Evolutionary conservation across 2,888 invertebrate genomes (phyloP), one percentile per base, ranked within the genome.

Genomic region (Adelognathus sp.): DNA sequence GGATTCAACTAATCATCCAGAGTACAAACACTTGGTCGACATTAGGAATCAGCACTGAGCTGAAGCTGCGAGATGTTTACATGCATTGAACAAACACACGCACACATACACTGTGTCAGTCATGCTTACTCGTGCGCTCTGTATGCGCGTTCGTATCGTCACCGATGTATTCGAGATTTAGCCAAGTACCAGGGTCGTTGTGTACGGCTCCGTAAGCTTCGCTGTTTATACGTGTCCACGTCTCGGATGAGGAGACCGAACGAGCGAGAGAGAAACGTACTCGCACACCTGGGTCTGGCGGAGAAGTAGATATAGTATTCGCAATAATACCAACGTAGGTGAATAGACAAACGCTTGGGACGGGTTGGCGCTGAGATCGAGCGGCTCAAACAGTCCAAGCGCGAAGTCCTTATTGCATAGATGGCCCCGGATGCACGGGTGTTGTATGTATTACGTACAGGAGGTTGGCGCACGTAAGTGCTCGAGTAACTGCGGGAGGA

Each of bases 191-290:
- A n/a, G 39, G 11, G 31, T 63, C 24, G 56, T 63, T 63, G 41
- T 36, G 69, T n/a, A 11, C 56, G 27, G 39, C 54, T 61, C n/a
- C 41, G 58, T 52, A 72, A 64, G 54, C 46, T 24, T 29, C 31
- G 2, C 56, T 50, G 72, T 73, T 73, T 52, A 78, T 78, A 63
- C 77, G 67, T 64, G 73, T 78, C 77, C 63, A 69, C 58, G 67
- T 78, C 50, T 18, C 63, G 69, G 50, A 78, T 78, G 73, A 63
- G 63, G 39, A 69, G 69, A 58, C 69, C 63, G 31, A 69, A 54
- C 54, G 9, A 69, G 61, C 54, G 9, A 58, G 72, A 72, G 46
- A 77, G 39, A 33, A 9, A 54, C 31, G 27, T 54, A 54, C 16
- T 27, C 50, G 46, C 16, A 66, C 50, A 73, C 58, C 36, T 50